Evolutionary conservation across 2,113 vertebrate species (phyloP), one percentile per base, ranked within the genome.

Genomic region (Salminus brasiliensis): DNA sequence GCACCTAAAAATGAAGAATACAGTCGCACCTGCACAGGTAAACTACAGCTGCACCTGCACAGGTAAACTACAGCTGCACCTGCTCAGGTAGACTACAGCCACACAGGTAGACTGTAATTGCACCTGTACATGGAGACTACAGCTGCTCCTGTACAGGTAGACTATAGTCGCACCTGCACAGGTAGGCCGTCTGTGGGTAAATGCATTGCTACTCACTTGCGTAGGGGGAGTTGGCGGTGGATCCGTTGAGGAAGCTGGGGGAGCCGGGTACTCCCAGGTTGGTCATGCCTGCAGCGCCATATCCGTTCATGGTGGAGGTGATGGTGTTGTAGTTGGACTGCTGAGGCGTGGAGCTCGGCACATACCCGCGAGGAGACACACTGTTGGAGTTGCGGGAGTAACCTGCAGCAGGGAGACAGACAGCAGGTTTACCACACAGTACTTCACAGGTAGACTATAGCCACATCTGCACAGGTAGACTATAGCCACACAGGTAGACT

Each of bases 171-270:
- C 2, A 9, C 1, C 1, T 9, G 23, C 23, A 10, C n/a, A 8
- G 10, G 52, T 7, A 55, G 23, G 52, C 21, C 25, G 47, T 49
- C 1, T 52, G 21, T 52, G 21, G 21, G 4, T n/a, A 52, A 4
- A 52, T 16, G 1, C 5, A 7, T 5, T 5, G 47, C 52, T 55
- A 95, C 97, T 97, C 92, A 98, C 97, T 97, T 91, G 97, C 95
- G 34, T 98, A 99, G 76, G 97, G 96, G 3, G 97, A 98, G 89
- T 95, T 97, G 90, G 95, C 95, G 0, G 96, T 91, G 86, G 96
- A 96, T 76, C 97, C 96, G 13, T 96, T 98, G 86, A 99, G 97
- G 92, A 99, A 99, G 88, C 95, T 95, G 29, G 97, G 97, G 16
- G 97, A 99, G 0, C 94, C 95, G 0, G 97, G 95, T 2, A 97